phyloP scores from a whole-genome alignment of 2,888 invertebrate genomes.

The Psylliodes chrysocephalus region DNA sequence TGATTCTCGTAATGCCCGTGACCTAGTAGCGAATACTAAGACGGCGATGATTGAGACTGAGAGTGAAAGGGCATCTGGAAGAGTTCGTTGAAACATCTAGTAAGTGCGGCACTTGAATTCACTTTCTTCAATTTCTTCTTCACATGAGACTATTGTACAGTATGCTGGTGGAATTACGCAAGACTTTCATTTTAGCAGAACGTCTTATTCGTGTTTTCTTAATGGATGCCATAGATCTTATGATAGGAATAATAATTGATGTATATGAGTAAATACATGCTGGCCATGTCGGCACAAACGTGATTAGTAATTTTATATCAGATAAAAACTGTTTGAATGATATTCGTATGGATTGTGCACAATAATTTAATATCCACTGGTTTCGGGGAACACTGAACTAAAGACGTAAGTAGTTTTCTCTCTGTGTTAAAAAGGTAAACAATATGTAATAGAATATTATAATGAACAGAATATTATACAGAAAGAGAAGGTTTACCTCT shows the following conservation, averaged over 20 bases:
- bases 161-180: not conserved
- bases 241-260: not conserved
- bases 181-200: not conserved
- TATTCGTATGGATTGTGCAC: too few species aligned
- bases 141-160: not conserved
- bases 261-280: too few species aligned
- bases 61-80: not conserved
- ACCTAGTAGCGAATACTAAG: slow-evolving; percentile 4
- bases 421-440: too few species aligned
- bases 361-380: too few species aligned
- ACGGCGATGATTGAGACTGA: not conserved
- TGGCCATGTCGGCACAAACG: too few species aligned
- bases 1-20: slow-evolving; percentile 29
- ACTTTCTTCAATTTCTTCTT: slow-evolving; percentile 2
- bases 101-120: not conserved
- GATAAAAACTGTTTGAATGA: too few species aligned
- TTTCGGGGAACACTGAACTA: too few species aligned
- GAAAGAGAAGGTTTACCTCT: too few species aligned
- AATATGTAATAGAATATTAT: too few species aligned
- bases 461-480: too few species aligned
- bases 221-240: not conserved
- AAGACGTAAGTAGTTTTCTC: too few species aligned
- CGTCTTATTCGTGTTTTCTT: not conserved
- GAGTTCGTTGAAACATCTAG: not conserved
- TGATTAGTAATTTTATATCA: too few species aligned